Conservation (phyloP, 2,888 invertebrate species). For the Phyto melanocephala region DNA sequence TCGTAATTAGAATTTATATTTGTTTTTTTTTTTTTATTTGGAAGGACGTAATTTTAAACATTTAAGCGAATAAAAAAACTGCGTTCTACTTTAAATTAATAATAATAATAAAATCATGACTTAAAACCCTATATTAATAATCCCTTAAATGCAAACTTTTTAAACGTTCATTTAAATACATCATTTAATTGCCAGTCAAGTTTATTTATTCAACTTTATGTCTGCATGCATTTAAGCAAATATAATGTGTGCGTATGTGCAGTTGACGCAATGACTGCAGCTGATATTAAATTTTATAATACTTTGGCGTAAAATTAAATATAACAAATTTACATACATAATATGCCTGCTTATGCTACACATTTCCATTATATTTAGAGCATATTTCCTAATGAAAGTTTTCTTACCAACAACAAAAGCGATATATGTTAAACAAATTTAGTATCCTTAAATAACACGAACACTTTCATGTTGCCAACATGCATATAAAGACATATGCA, state of each 20-base stretch:
- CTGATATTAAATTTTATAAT: slow-evolving; percentile 28
- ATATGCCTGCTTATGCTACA: background rate
- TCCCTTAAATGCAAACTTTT: no score
- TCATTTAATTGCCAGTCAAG: background rate
- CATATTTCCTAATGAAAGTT: slow-evolving; percentile 8
- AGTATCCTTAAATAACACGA: slow-evolving; percentile 32
- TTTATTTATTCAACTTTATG: background rate
- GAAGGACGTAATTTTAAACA: no score
- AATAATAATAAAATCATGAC: no score
- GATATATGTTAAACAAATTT: background rate
- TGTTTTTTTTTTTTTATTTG: no score
- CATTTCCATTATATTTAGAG: background rate
- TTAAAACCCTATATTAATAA: no score
- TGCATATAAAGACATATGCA: background rate
- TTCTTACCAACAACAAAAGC: background rate
- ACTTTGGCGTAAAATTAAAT: slow-evolving; percentile 28
- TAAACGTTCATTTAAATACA: background rate
- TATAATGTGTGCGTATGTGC: background rate
- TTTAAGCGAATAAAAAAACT: no score
- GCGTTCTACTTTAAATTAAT: no score
- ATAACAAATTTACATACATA: slow-evolving; percentile 22
- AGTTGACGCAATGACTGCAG: background rate
- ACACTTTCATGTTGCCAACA: slow-evolving; percentile 52
- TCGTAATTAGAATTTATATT: no score
- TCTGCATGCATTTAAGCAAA: background rate